Evolutionary conservation across 2,888 invertebrate species (phyloP).

Genomic region (Deilephila elpenor): DNA sequence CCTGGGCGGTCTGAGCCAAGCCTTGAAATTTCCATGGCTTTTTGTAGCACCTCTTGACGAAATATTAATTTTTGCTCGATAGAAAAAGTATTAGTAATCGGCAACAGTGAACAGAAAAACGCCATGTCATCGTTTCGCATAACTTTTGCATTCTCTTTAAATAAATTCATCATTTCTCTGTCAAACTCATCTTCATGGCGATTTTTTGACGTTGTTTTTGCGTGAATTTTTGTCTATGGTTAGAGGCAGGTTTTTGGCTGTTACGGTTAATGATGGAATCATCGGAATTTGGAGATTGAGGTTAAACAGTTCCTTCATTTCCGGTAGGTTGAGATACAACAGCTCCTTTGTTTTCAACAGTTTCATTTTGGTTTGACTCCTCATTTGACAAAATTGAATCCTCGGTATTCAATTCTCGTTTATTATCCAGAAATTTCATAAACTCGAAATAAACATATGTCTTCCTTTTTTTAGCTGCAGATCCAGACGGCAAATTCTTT

Average conservation of each 20-base stretch:
- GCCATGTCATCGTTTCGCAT: no score
- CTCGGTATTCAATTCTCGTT: constrained; percentile 22
- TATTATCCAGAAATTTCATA: constrained; percentile 32
- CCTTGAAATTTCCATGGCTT: constrained; percentile 10
- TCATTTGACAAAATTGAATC: not conserved
- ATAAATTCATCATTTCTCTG: constrained; percentile 34
- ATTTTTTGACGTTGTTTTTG: not conserved
- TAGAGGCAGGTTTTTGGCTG: not conserved
- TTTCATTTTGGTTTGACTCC: not conserved
- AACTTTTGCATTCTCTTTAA: no score
- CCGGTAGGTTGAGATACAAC: not conserved
- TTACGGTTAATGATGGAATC: constrained; percentile 26
- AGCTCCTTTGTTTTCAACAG: constrained; percentile 29
- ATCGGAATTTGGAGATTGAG: no score
- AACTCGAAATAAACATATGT: constrained; percentile 31
- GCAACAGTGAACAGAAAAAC: not conserved
- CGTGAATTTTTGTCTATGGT: constrained; percentile 9
- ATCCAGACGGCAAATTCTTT: not conserved
- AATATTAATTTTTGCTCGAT: not conserved
- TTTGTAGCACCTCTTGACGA: constrained; percentile 19
- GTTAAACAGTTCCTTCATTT: no score
- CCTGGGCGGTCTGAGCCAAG: no score
- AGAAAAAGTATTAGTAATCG: constrained; percentile 5
- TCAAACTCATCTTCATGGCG: constrained; percentile 34
- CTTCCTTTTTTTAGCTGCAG: constrained; percentile 25